Evolutionary conservation across 1,140 invertebrate genomes (phyloP).

Genomic region (Whitmania pigra): DNA sequence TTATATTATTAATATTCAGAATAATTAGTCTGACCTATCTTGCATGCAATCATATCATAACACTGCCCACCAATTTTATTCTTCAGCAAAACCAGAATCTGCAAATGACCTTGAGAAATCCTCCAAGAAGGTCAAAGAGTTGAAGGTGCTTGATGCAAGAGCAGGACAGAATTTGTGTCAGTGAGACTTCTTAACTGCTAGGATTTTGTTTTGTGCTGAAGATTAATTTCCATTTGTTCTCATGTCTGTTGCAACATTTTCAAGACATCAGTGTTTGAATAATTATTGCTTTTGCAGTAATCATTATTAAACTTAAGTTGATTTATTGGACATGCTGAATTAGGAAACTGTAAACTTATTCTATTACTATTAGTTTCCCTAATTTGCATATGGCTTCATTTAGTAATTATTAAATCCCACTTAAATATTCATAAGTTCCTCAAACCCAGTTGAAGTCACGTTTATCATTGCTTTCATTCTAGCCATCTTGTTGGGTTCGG

Average conservation of each 20-base stretch:
- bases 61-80: no score
- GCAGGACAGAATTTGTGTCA: constrained; percentile 78
- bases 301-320: no score
- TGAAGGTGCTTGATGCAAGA: constrained; percentile 81
- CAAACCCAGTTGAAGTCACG: neutral
- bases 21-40: no score
- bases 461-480: constrained; percentile 23
- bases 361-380: no score
- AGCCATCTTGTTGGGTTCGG: constrained; percentile 69
- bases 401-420: neutral
- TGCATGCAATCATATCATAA: no score
- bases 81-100: constrained; percentile 45
- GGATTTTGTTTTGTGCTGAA: neutral
- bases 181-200: neutral
- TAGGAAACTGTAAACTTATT: no score
- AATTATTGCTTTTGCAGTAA: no score
- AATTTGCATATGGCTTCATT: neutral
- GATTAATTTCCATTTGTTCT: neutral
- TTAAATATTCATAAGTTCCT: neutral
- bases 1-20: no score
- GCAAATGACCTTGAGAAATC: constrained; percentile 49
- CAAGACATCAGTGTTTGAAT: no score
- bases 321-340: no score
- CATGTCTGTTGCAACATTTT: no score
- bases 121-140: constrained; percentile 71